These are phyloP conservation scores for Apogon hyalosoma DNA, from an alignment of 2,797 vertebrate species.

Conservation along the genomic window DNA sequence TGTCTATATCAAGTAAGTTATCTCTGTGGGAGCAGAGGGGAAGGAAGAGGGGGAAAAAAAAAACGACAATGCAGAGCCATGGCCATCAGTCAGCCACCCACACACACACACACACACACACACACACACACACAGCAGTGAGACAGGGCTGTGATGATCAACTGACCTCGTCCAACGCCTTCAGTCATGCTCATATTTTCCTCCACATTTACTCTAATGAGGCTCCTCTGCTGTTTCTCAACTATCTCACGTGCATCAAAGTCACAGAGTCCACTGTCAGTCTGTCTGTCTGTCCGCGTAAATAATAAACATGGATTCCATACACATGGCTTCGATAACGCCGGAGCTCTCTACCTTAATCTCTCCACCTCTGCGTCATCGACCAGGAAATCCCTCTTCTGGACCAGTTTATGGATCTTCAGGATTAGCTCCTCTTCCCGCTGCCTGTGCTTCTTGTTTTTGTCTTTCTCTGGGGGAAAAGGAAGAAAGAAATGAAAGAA, in stretches of 20 bases:
- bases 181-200: slow-evolving; percentile 16
- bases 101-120: neutral
- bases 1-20: slow-evolving; percentile 5
- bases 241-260: neutral
- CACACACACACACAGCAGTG: slow-evolving; percentile 17
- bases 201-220: slow-evolving; percentile 27
- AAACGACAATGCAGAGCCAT: slow-evolving; percentile 31
- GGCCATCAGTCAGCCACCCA: slow-evolving; percentile 38
- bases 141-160: slow-evolving; percentile 27
- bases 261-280: no score
- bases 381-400: slow-evolving; percentile 98
- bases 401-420: slow-evolving; percentile 96
- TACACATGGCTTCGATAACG: neutral
- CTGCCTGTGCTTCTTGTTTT: slow-evolving; percentile 90
- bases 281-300: neutral
- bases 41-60: slow-evolving; percentile 6
- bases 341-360: slow-evolving; percentile 86
- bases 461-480: slow-evolving; percentile 89
- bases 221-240: slow-evolving; percentile 21
- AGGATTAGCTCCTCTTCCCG: slow-evolving; percentile 94
- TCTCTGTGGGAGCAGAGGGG: slow-evolving; percentile 14
- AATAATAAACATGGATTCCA: neutral
- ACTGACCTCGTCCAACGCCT: neutral
- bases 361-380: slow-evolving; percentile 97
- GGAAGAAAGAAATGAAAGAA: neutral